These are phyloP conservation scores for Drosophila helvetica DNA, from an alignment of 2,888 invertebrate genomes.

Conservation along the genomic window DNA sequence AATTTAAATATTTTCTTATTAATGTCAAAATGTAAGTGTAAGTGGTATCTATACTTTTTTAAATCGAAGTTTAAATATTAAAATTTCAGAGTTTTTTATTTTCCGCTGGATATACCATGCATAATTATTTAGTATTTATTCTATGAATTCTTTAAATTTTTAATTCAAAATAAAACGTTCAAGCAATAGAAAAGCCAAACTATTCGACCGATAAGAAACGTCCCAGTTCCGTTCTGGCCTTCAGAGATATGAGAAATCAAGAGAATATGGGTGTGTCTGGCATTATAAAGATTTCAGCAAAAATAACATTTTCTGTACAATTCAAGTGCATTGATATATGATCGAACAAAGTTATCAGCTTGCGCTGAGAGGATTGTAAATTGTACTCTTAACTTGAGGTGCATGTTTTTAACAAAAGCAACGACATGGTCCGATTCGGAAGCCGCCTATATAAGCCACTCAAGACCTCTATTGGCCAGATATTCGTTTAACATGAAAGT, in stretches of 20 bases:
- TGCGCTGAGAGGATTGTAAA: conserved; percentile 10
- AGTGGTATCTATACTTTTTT: no score
- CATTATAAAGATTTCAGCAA: neutral
- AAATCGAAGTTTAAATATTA: no score
- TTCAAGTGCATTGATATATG: conserved; percentile 3
- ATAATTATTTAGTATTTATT: no score
- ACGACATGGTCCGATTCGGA: neutral
- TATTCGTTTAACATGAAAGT: conserved; percentile 15
- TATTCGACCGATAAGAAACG: neutral
- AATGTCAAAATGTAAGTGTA: no score
- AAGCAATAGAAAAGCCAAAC: neutral
- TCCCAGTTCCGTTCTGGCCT: neutral
- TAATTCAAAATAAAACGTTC: neutral
- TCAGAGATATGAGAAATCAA: neutral
- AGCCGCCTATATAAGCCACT: conserved; percentile 15
- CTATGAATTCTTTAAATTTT: no score
- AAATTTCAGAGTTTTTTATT: no score
- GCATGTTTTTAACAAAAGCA: conserved; percentile 2
- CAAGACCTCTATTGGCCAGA: neutral
- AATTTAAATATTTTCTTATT: no score
- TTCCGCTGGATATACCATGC: no score
- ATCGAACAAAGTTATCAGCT: conserved; percentile 2
- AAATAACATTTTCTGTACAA: neutral
- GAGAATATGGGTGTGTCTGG: neutral
- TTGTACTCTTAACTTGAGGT: neutral